These are phyloP conservation scores for Phoebastria nigripes DNA, from an alignment of 2,797 vertebrate genomes.

Conservation along the genomic window DNA sequence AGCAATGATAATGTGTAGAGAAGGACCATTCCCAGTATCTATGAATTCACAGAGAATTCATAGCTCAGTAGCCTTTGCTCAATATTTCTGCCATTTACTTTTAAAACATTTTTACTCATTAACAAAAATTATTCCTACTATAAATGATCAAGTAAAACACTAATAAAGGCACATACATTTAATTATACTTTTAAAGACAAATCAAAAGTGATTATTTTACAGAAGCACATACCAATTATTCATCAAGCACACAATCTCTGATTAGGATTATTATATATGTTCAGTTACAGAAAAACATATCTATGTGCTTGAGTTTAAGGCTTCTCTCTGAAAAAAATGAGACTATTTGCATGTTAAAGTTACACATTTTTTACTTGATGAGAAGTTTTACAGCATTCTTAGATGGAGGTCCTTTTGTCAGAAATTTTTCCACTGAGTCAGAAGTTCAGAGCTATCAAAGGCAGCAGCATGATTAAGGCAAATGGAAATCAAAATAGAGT, in stretches of 20 bases:
- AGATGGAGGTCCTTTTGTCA: not conserved
- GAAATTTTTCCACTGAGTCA: not conserved
- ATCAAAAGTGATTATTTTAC: not conserved
- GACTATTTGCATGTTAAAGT: not conserved
- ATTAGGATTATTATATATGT: not conserved
- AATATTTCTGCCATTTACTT: not conserved
- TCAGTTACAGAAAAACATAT: not conserved
- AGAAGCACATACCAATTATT: not conserved
- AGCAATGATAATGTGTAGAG: not conserved
- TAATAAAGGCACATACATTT: not conserved
- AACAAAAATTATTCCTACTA: not conserved
- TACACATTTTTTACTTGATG: not conserved
- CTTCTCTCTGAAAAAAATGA: not conserved
- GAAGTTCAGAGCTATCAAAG: not conserved
- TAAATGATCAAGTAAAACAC: not conserved
- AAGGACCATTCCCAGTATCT: not conserved
- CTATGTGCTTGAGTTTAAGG: not conserved
- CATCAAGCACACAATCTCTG: not conserved
- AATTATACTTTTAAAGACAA: not conserved
- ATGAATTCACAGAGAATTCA: not conserved
- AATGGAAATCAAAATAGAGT: not conserved
- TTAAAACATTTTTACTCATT: not conserved
- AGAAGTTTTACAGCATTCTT: not conserved
- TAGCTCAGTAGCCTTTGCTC: not conserved
- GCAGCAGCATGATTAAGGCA: not conserved